Evolutionary conservation across 2,113 vertebrate genomes (phyloP).

Genomic region (Boleophthalmus pectinirostris): DNA sequence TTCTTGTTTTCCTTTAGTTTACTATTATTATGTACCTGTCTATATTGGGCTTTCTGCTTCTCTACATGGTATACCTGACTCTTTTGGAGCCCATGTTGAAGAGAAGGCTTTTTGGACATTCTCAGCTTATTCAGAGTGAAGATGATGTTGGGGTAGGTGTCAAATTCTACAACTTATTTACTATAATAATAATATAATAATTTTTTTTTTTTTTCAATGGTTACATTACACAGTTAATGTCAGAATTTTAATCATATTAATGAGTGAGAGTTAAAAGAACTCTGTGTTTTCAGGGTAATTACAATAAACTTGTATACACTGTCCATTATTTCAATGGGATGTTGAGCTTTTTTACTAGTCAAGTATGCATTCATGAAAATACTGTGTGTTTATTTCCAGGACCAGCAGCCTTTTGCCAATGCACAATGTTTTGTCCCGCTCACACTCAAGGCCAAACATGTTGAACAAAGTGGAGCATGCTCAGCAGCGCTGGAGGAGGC

Average conservation of each 20-base stretch:
- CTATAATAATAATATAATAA: too few species aligned
- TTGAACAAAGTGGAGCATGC: constrained; percentile 97
- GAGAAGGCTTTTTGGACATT: constrained; percentile 94
- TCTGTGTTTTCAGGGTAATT: neutral
- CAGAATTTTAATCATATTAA: too few species aligned
- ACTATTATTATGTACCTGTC: constrained; percentile 98
- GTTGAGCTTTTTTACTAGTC: neutral
- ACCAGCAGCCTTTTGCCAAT: constrained; percentile 96
- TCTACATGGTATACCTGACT: constrained; percentile 98
- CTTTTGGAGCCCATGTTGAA: constrained; percentile 95
- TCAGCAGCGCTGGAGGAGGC: constrained; percentile 96
- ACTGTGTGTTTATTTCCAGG: constrained; percentile 67
- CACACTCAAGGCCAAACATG: constrained; percentile 90
- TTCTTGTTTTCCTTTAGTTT: constrained; percentile 72
- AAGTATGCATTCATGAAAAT: neutral
- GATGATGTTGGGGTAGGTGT: constrained; percentile 92
- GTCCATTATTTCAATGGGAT: neutral
- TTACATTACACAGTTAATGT: neutral
- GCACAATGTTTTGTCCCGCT: constrained; percentile 90
- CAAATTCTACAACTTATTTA: neutral
- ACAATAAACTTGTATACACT: neutral
- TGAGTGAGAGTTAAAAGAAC: neutral
- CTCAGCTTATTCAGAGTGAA: constrained; percentile 94
- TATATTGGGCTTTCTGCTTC: constrained; percentile 92
- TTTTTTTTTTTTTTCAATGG: neutral